phyloP scores from a whole-genome alignment of 2,113 vertebrate genomes.

The Chaetorhynchus papuensis region DNA sequence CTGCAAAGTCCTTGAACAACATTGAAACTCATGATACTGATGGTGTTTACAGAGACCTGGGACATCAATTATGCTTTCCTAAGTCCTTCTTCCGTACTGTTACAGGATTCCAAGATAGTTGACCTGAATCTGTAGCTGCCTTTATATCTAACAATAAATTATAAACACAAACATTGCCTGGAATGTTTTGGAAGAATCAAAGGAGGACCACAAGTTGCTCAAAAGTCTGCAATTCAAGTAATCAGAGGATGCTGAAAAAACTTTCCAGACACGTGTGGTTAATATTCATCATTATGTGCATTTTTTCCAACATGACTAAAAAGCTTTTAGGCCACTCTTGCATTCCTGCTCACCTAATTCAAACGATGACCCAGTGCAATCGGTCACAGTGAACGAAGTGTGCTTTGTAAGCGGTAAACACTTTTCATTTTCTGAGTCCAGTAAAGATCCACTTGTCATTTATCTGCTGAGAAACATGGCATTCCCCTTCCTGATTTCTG shows the following conservation, averaged over 20 bases:
- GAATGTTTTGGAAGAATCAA: constrained; percentile 17
- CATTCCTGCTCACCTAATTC: constrained; percentile 39
- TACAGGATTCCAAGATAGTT: not conserved
- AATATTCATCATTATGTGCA: constrained; percentile 33
- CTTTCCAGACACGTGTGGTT: constrained; percentile 45
- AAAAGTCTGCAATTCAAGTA: constrained; percentile 34
- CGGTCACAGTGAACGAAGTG: not conserved
- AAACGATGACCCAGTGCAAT: not conserved
- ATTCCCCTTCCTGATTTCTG: not conserved
- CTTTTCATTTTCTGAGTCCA: not conserved
- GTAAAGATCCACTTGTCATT: not conserved
- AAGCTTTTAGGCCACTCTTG: not conserved
- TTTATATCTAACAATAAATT: constrained; percentile 42
- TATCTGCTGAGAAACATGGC: not conserved
- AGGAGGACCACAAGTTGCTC: constrained; percentile 29
- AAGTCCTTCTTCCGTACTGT: not conserved
- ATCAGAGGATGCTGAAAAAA: constrained; percentile 18
- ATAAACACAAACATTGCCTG: constrained; percentile 6
- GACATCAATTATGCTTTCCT: not conserved
- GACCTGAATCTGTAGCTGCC: not conserved
- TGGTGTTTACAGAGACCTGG: not conserved
- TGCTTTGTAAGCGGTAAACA: constrained; percentile 22
- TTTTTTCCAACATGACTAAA: constrained; percentile 54
- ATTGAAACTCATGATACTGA: not conserved
- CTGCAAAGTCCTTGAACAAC: not conserved